phyloP scores from a whole-genome alignment of 2,113 vertebrate genomes.

The Casuarius casuarius region DNA sequence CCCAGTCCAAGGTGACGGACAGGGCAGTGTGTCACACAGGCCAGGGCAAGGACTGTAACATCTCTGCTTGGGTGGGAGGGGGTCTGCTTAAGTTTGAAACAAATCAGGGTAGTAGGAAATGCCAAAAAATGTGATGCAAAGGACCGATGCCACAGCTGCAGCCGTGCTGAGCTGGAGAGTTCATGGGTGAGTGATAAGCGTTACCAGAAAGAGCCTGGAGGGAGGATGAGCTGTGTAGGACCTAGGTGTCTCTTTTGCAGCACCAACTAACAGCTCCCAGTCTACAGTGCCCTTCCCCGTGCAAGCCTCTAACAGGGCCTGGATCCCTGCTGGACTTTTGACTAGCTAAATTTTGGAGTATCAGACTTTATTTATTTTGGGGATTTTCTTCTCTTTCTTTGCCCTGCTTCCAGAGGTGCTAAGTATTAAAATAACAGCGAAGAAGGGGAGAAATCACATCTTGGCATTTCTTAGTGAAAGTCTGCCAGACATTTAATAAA shows the following conservation, averaged over 20 bases:
- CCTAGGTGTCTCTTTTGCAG: not conserved
- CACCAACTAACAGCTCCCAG: rapidly evolving
- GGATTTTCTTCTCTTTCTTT: conserved; percentile 4
- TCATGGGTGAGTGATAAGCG: not conserved
- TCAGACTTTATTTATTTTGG: not conserved
- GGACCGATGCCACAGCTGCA: not conserved
- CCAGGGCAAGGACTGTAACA: not conserved
- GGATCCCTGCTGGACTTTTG: not conserved
- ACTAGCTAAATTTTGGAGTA: not conserved
- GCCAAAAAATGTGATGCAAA: not conserved
- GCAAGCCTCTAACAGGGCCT: not conserved
- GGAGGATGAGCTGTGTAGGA: rapidly evolving
- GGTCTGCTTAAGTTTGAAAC: not conserved
- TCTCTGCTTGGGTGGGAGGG: not conserved
- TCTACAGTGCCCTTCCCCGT: not conserved
- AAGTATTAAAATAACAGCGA: conserved; percentile 17
- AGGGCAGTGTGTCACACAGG: not conserved
- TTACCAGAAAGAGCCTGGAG: not conserved
- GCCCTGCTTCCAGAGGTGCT: not conserved
- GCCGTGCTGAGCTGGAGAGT: not conserved
- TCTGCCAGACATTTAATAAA: conserved; percentile 53
- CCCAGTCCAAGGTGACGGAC: not conserved
- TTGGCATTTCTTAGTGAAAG: conserved; percentile 45
- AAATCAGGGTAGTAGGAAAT: not conserved
- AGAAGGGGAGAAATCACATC: conserved; percentile 33